phyloP scores from a whole-genome alignment of 2,797 vertebrate species.

The Stomatorhinus walkeri region DNA sequence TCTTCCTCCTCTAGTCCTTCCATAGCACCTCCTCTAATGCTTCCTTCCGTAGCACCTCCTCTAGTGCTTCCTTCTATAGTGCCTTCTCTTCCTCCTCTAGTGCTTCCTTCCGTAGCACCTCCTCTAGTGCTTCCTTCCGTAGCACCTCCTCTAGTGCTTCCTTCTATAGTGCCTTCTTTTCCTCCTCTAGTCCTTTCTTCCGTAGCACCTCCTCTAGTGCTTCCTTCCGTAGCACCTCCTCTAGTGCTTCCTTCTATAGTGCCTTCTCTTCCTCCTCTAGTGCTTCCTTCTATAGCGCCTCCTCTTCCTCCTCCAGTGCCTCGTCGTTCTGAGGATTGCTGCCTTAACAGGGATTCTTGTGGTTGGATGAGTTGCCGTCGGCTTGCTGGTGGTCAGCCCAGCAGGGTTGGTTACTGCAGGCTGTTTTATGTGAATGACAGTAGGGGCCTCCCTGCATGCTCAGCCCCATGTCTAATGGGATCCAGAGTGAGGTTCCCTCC shows the following conservation, averaged over 20 bases:
- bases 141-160: not conserved
- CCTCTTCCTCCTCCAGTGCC: not conserved
- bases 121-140: not conserved
- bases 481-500: not conserved
- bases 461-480: not conserved
- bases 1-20: not conserved
- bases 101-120: not conserved
- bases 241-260: not conserved
- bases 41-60: not conserved
- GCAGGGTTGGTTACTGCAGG: not conserved
- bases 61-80: not conserved
- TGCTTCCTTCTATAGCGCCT: not conserved
- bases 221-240: not conserved
- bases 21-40: not conserved
- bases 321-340: not conserved
- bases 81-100: not conserved
- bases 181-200: not conserved
- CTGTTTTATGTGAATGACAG: not conserved
- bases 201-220: not conserved
- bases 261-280: not conserved
- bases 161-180: not conserved
- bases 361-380: not conserved
- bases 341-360: not conserved
- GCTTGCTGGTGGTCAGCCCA: not conserved
- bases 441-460: not conserved